Evolutionary conservation across 2,888 invertebrate genomes (phyloP).

Genomic region (Pyrrhosoma nymphula): DNA sequence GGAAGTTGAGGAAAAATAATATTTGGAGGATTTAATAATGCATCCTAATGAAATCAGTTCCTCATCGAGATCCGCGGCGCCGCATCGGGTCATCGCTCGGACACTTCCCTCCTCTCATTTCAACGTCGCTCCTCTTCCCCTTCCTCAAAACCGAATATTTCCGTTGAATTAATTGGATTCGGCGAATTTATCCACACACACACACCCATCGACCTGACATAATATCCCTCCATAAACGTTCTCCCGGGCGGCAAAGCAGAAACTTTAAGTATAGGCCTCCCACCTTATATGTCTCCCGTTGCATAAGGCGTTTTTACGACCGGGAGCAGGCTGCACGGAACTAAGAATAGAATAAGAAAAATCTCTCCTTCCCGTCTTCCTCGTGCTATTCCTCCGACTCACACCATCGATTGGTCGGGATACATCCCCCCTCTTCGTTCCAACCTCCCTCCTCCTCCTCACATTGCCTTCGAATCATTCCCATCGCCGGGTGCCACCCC

Average conservation of each 20-base stretch:
- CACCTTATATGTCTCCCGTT: background rate
- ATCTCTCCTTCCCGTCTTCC: background rate
- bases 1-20: background rate
- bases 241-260: background rate
- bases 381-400: background rate
- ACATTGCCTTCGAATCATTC: too few relatives aligned
- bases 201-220: background rate
- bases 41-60: background rate
- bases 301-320: background rate
- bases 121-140: background rate
- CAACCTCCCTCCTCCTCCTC: too few relatives aligned
- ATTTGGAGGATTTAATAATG: background rate
- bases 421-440: too few relatives aligned
- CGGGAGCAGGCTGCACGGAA: background rate
- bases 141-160: background rate
- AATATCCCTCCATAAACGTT: conserved; percentile 19
- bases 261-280: background rate
- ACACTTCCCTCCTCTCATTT: background rate
- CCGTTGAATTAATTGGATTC: conserved; percentile 11
- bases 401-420: too few relatives aligned
- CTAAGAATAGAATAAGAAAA: conserved; percentile 26
- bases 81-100: background rate
- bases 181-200: background rate
- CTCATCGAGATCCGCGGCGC: background rate
- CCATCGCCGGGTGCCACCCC: too few relatives aligned